Percentiles rank a stretch among this genome's conserved stretches.
Conservation (phyloP, 2,797 vertebrate species). For the Poecilia velifera region DNA sequence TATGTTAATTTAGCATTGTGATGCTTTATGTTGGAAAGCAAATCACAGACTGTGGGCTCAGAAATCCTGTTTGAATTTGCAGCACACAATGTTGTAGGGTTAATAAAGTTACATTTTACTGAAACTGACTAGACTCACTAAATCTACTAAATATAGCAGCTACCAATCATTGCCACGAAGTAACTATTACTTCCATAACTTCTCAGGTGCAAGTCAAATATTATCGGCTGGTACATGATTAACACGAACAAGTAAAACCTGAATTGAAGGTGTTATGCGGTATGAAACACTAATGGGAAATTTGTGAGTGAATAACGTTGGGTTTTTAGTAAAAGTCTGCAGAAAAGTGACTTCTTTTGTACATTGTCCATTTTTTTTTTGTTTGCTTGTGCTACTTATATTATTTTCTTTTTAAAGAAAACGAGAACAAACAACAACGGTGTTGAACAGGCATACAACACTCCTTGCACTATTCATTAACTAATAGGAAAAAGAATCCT, state of each 20-base stretch:
- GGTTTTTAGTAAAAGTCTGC: not conserved
- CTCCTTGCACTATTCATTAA: not conserved
- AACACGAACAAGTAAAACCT: not conserved
- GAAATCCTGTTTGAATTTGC: no score
- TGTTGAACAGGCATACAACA: not conserved
- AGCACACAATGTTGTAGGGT: not conserved
- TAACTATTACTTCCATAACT: not conserved
- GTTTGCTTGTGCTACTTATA: not conserved
- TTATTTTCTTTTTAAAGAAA: not conserved
- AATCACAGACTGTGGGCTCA: not conserved
- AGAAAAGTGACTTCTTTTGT: not conserved
- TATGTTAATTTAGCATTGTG: not conserved
- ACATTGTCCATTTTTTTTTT: not conserved
- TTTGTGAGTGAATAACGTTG: not conserved
- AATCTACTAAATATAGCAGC: not conserved
- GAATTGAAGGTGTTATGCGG: not conserved
- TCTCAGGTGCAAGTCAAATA: not conserved
- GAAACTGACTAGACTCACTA: not conserved
- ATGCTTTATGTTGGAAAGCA: not conserved
- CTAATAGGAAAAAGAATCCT: not conserved
- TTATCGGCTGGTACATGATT: not conserved
- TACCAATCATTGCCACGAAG: not conserved
- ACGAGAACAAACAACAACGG: not conserved
- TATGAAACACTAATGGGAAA: not conserved
- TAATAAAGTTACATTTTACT: not conserved